Percentiles rank a stretch among this genome's conserved stretches.
These are phyloP conservation scores for Lipotes vexillifer DNA, from an alignment of 2,113 vertebrate species.

Conservation along the genomic window DNA sequence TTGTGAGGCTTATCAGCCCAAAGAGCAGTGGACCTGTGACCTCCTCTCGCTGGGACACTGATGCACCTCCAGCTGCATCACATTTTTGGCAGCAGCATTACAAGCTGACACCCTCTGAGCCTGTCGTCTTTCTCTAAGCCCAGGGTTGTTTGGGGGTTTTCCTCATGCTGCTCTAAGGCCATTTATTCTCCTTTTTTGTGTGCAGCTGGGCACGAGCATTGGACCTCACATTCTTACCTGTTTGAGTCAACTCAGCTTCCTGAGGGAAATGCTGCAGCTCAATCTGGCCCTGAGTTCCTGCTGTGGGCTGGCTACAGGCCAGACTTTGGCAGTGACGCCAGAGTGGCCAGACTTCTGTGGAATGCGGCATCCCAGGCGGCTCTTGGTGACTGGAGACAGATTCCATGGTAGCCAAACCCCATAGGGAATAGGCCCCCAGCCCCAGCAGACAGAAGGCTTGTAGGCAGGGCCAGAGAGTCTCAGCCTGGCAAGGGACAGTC, in stretches of 20 bases:
- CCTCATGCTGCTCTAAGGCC: background rate
- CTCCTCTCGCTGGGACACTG: background rate
- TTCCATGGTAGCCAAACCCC: conserved; percentile 62
- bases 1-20: background rate
- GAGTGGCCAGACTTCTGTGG: conserved; percentile 67
- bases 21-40: background rate
- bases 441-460: conserved; percentile 43
- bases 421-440: conserved; percentile 52
- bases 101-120: background rate
- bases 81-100: background rate
- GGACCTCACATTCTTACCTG: conserved; percentile 54
- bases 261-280: conserved; percentile 23
- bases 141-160: no score
- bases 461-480: conserved; percentile 52
- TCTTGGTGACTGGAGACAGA: conserved; percentile 61
- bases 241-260: conserved; percentile 47
- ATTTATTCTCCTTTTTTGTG: background rate
- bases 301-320: conserved; percentile 47
- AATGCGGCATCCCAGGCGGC: conserved; percentile 52
- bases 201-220: background rate
- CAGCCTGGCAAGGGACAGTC: conserved; percentile 49
- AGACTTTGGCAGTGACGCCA: conserved; percentile 63
- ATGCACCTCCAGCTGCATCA: background rate
- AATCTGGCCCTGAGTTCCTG: conserved; percentile 9
- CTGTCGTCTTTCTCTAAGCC: background rate